phyloP scores from a whole-genome alignment of 1,140 invertebrate species.

The Drosophila melanogaster region DNA sequence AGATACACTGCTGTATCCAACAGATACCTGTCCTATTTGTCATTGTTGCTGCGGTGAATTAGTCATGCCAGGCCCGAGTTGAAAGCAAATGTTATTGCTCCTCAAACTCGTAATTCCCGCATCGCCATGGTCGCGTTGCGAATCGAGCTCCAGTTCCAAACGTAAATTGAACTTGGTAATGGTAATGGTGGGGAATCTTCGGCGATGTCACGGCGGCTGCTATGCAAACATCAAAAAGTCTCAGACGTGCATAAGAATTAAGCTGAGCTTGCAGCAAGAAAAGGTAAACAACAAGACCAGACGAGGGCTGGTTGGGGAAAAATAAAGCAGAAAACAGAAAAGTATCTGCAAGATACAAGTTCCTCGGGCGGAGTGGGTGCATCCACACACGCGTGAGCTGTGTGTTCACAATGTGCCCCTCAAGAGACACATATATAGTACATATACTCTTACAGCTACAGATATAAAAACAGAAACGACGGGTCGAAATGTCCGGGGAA shows the following conservation, averaged over 20 bases:
- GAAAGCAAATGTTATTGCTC: constrained; percentile 27
- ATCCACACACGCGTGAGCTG: constrained; percentile 64
- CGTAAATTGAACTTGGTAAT: constrained; percentile 59
- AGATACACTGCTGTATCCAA: constrained; percentile 36
- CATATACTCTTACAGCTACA: constrained; percentile 26
- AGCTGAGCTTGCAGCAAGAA: constrained; percentile 57
- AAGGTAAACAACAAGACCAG: constrained; percentile 54
- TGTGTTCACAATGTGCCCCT: constrained; percentile 61
- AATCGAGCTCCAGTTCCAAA: constrained; percentile 31
- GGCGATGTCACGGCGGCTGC: constrained; percentile 31
- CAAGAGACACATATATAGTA: constrained; percentile 28
- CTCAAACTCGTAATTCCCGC: constrained; percentile 27
- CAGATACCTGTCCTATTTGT: constrained; percentile 41
- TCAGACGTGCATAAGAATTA: constrained; percentile 67
- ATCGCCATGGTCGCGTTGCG: constrained; percentile 25
- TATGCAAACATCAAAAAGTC: constrained; percentile 43
- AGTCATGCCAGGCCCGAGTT: constrained; percentile 44
- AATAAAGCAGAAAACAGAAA: constrained; percentile 37
- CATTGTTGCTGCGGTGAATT: constrained; percentile 39
- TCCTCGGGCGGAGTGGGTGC: constrained; percentile 58
- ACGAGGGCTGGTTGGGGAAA: constrained; percentile 29
- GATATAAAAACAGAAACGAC: constrained; percentile 29
- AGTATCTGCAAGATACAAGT: constrained; percentile 55
- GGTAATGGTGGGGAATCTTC: constrained; percentile 27
- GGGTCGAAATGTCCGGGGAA: constrained; percentile 4